Evolutionary conservation across 1,140 invertebrate genomes (phyloP).

Genomic region (Drosophila jambulina): DNA sequence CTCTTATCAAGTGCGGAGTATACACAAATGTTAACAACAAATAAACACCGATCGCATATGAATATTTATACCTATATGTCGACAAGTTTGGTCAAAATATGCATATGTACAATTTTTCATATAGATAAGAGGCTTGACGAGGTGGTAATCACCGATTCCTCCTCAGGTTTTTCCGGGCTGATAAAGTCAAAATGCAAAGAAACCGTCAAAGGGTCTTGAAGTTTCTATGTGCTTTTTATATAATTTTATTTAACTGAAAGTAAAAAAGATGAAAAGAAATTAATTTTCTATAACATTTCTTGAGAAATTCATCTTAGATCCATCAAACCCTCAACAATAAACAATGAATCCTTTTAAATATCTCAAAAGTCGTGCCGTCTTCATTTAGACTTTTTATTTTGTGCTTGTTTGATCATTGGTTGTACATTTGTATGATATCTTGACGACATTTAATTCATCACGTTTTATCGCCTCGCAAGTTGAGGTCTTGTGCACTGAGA

Average conservation of each 20-base stretch:
- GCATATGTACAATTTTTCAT: constrained; percentile 2
- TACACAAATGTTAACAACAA: constrained; percentile 56
- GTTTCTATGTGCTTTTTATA: background rate
- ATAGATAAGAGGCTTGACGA: constrained; percentile 33
- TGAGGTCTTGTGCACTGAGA: constrained; percentile 21
- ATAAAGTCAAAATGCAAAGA: constrained; percentile 19
- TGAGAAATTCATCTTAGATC: background rate
- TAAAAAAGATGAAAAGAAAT: background rate
- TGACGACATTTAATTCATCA: constrained; percentile 43
- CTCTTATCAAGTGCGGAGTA: constrained; percentile 22
- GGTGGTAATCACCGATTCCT: constrained; percentile 21
- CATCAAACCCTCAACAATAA: background rate
- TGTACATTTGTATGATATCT: constrained; percentile 27
- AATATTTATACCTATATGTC: constrained; percentile 20
- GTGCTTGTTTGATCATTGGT: constrained; percentile 9
- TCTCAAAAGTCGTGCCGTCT: constrained; percentile 1
- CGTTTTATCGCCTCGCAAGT: constrained; percentile 19
- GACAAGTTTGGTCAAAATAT: constrained; percentile 4
- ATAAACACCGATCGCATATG: constrained; percentile 29
- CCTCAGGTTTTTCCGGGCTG: constrained; percentile 19
- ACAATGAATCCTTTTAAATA: background rate
- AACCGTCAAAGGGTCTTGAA: background rate
- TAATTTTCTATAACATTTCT: background rate
- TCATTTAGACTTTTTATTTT: constrained; percentile 21
- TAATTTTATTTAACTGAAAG: background rate